A percentile compares a stretch with the other conserved stretches of the same genome.
Conservation (phyloP, 2,113 vertebrate genomes). For the Petrocephalus microphthalmus region DNA sequence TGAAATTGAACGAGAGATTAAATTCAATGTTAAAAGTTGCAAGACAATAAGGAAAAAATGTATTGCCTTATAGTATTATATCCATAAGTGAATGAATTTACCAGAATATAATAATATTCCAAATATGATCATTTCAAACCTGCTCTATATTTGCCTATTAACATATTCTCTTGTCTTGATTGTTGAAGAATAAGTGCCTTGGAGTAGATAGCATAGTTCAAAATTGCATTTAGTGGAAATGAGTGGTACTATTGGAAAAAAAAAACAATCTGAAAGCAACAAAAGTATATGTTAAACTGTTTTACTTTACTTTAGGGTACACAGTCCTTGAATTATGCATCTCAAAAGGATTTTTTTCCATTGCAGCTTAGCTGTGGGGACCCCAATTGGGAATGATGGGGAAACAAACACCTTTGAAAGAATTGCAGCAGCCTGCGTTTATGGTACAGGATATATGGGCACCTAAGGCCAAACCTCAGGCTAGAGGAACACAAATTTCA, state of each 20-base stretch:
- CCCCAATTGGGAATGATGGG: neutral
- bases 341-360: neutral
- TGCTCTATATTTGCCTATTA: neutral
- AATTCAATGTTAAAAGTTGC: neutral
- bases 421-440: neutral
- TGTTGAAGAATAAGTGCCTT: neutral
- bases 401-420: neutral
- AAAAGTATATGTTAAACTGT: neutral
- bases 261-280: neutral
- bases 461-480: neutral
- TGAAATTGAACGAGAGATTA: neutral
- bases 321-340: neutral
- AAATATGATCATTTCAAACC: too few relatives aligned
- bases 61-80: neutral
- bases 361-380: neutral
- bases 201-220: neutral
- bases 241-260: too few relatives aligned
- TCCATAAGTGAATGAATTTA: neutral
- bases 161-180: neutral
- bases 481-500: neutral
- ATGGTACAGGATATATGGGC: neutral
- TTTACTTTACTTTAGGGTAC: neutral
- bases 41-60: neutral
- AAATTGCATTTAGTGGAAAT: neutral
- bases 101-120: too few relatives aligned